phyloP scores from a whole-genome alignment of 2,888 invertebrate species.

The Pherbina coryleti region DNA sequence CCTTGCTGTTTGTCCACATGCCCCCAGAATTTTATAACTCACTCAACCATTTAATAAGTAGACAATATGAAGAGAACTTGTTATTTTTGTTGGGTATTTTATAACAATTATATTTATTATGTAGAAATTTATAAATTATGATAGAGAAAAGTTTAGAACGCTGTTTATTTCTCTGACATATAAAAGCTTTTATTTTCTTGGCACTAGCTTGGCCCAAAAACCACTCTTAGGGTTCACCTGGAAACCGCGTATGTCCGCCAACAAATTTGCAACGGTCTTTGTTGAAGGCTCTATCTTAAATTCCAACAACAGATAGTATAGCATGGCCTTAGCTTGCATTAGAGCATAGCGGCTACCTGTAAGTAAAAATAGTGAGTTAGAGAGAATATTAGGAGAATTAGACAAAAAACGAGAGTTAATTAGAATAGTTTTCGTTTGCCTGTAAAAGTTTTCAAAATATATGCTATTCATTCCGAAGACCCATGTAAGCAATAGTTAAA shows the following conservation, averaged over 20 bases:
- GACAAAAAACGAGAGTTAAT: too few relatives aligned
- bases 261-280: slow-evolving; percentile 45
- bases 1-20: too few relatives aligned
- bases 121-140: neutral
- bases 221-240: slow-evolving; percentile 44
- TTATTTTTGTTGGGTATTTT: neutral
- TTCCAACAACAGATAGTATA: slow-evolving; percentile 47
- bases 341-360: slow-evolving; percentile 61
- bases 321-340: slow-evolving; percentile 48
- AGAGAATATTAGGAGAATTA: neutral
- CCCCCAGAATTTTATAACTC: too few relatives aligned
- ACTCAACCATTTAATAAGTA: too few relatives aligned
- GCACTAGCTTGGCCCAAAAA: slow-evolving; percentile 44
- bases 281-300: slow-evolving; percentile 47
- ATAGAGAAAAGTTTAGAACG: neutral
- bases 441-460: too few relatives aligned
- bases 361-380: neutral
- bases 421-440: too few relatives aligned
- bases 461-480: too few relatives aligned
- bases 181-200: neutral
- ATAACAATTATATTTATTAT: neutral
- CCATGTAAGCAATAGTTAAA: too few relatives aligned
- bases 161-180: neutral
- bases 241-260: slow-evolving; percentile 46
- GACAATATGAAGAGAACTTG: too few relatives aligned